Evolutionary conservation across 2,888 invertebrate genomes (phyloP).

Genomic region (Hyppa rectilinea): DNA sequence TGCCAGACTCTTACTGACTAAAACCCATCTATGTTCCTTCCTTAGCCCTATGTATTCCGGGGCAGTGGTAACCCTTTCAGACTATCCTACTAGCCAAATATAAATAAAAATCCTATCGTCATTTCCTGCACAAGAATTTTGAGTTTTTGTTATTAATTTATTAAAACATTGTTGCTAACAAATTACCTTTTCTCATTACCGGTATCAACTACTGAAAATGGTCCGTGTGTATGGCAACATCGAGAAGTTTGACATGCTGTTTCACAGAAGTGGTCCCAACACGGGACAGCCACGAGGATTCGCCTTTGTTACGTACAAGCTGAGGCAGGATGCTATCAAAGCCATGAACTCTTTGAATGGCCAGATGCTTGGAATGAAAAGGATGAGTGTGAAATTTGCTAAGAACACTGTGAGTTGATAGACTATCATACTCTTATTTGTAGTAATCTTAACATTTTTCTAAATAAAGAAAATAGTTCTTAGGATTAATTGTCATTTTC

Average conservation of each 20-base stretch:
- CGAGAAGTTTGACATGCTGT: slow-evolving; percentile 98
- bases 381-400: slow-evolving; percentile 95
- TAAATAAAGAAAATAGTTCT: background rate
- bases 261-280: slow-evolving; percentile 97
- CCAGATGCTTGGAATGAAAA: slow-evolving; percentile 93
- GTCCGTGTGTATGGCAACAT: slow-evolving; percentile 98
- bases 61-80: too few relatives aligned
- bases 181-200: slow-evolving; percentile 91
- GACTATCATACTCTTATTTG: background rate
- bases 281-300: slow-evolving; percentile 97
- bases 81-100: too few relatives aligned
- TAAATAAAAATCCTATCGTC: background rate
- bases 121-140: background rate
- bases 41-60: too few relatives aligned
- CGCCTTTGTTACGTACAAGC: slow-evolving; percentile 97
- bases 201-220: slow-evolving; percentile 99
- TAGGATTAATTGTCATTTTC: background rate
- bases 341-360: slow-evolving; percentile 95
- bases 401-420: slow-evolving; percentile 91
- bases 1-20: too few relatives aligned
- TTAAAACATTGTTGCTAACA: slow-evolving; percentile 69
- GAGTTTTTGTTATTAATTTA: background rate
- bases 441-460: background rate
- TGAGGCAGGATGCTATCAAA: slow-evolving; percentile 92
- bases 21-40: too few relatives aligned